Percentiles rank a stretch among this genome's conserved stretches.
phyloP scores from a whole-genome alignment of 1,140 invertebrate species.

The Aphis gossypii region DNA sequence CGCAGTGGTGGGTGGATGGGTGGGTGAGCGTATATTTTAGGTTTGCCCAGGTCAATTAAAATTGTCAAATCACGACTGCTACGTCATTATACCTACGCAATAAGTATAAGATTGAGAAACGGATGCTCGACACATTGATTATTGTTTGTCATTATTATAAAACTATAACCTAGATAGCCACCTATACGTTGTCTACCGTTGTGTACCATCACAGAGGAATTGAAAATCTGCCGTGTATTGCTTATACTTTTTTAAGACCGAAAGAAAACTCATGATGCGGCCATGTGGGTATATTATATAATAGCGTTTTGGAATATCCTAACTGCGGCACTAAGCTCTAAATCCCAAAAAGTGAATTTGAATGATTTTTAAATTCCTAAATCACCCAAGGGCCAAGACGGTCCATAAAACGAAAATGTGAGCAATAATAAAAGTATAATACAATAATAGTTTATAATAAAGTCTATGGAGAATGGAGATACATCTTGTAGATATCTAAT shows the following conservation, averaged over 20 bases:
- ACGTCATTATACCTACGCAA: too few species aligned
- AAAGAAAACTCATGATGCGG: background rate
- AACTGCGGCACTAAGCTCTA: background rate
- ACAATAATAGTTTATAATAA: too few species aligned
- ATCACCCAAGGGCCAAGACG: background rate
- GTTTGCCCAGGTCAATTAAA: too few species aligned
- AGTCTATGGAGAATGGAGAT: too few species aligned
- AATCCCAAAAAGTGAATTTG: background rate
- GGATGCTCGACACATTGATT: too few species aligned
- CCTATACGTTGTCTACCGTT: background rate
- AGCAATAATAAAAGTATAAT: too few species aligned
- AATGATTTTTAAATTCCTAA: background rate
- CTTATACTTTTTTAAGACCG: background rate
- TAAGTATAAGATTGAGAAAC: too few species aligned
- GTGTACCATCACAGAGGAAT: background rate
- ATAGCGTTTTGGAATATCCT: background rate
- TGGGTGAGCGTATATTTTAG: too few species aligned
- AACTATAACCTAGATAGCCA: background rate
- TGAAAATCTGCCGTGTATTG: background rate
- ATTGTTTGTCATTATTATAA: too few species aligned
- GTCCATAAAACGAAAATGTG: background rate
- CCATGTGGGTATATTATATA: background rate
- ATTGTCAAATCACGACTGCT: too few species aligned
- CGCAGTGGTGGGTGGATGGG: too few species aligned
- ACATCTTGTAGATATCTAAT: too few species aligned